Base-by-base conservation (phyloP, 2,888 invertebrate genomes). In the Metallyticus violacea region DNA sequence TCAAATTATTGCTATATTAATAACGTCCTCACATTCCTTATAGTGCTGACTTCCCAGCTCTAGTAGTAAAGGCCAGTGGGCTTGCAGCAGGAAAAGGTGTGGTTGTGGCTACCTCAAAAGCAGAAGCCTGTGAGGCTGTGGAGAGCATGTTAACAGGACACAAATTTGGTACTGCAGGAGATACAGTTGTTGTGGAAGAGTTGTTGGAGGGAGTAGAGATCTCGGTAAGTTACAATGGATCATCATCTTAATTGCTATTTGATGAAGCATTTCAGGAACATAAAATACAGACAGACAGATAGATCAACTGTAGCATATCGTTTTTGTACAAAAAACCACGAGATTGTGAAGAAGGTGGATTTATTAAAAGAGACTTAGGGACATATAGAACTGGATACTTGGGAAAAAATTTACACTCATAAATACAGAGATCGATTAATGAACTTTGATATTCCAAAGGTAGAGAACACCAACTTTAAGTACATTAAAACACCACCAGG, bases 81-180 rank as follows among this genome's bases (percentile, higher is more conserved):
- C 93, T 99, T 86, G 99, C 99, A 0, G 99, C 98, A 0, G 99
- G 99, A 40, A 99, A 99, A 91, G 99, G 99, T 0, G 99, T 99
- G 2, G 95, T 99, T 2, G 98, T 99, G 0, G 97, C 98, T 0
- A 91, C 94, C 1, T 93, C 93, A 89, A 94, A 93, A 88, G 93
- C 94, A n/a, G 97, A 98, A 91, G 99, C 99, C 0, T 96, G 96
- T 89, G 91, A 92, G 77, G 98, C 98, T 0, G 97, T 98, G 0
- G 97, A 96, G 90, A 95, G 95, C 86, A 97, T 99, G 90, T 92
- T 98, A 79, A 94, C 94, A 0, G 94, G 96, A 2, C 95, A 95
- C 88, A 96, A 95, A 90, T 98, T 97, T 92, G 98, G 98, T 0
- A 89, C 92, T 6, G 98, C 99, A 85, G 97, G 98, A 0, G 94